A percentile compares a stretch with the other conserved stretches of the same genome.
These are phyloP conservation scores for Macaria liturata DNA, from an alignment of 2,888 invertebrate species.

Conservation along the genomic window DNA sequence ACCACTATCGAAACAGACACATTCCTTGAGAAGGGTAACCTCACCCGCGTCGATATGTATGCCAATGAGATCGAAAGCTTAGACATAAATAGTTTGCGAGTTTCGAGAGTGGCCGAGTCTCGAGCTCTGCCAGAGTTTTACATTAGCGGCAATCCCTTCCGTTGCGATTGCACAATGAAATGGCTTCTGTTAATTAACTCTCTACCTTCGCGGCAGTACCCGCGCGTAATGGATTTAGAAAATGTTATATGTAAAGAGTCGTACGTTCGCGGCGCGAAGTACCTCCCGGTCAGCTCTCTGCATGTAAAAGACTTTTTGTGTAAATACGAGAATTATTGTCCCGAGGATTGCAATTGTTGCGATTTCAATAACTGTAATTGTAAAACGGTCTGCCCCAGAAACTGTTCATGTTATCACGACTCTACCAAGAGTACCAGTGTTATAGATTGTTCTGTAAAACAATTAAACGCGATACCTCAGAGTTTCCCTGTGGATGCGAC, in stretches of 20 bases:
- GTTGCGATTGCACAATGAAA: slow-evolving; percentile 97
- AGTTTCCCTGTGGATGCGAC: slow-evolving; percentile 96
- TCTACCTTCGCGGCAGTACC: slow-evolving; percentile 91
- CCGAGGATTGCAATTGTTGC: slow-evolving; percentile 96
- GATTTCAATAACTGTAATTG: slow-evolving; percentile 98
- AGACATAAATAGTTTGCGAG: slow-evolving; percentile 90
- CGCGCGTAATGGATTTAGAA: slow-evolving; percentile 93
- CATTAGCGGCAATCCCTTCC: slow-evolving; percentile 95
- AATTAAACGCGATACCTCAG: slow-evolving; percentile 88
- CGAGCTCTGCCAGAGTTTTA: slow-evolving; percentile 93
- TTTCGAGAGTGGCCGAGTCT: slow-evolving; percentile 87
- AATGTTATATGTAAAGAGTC: slow-evolving; percentile 94
- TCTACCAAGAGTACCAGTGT: slow-evolving; percentile 95
- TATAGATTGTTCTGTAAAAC: slow-evolving; percentile 93
- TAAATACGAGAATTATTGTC: slow-evolving; percentile 94
- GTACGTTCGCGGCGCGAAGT: slow-evolving; percentile 90
- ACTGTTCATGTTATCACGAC: slow-evolving; percentile 97
- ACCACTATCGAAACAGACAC: slow-evolving; percentile 91
- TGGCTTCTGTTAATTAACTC: slow-evolving; percentile 96
- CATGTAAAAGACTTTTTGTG: slow-evolving; percentile 94
- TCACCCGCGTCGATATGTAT: slow-evolving; percentile 95
- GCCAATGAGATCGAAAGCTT: slow-evolving; percentile 93
- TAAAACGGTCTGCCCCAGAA: slow-evolving; percentile 95
- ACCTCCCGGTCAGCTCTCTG: slow-evolving; percentile 89
- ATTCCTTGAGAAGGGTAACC: slow-evolving; percentile 91